Conservation (phyloP, 2,888 invertebrate species). For the Sepiola atlantica region DNA sequence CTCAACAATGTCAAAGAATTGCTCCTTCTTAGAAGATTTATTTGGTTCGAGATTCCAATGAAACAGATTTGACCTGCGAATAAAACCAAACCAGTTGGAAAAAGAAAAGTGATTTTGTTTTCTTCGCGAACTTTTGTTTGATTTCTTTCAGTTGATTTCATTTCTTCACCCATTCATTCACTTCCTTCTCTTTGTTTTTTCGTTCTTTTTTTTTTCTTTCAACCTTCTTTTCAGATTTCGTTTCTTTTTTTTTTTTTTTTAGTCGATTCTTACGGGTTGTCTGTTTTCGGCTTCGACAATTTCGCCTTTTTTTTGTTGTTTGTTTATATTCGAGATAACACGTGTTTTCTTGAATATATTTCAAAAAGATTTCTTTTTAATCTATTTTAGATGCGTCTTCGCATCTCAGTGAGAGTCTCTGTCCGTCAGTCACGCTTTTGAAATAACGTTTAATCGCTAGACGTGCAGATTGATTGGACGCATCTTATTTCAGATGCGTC, state of each 20-base stretch:
- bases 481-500: too few species aligned
- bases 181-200: neutral
- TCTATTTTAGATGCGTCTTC: neutral
- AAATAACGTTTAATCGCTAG: too few species aligned
- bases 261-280: too few species aligned
- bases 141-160: neutral
- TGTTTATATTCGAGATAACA: neutral
- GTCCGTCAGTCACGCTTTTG: too few species aligned
- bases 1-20: slow-evolving; percentile 1
- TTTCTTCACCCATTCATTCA: neutral
- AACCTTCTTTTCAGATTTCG: neutral
- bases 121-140: neutral
- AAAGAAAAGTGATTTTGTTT: neutral
- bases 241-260: neutral
- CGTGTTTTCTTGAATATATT: neutral
- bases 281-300: neutral
- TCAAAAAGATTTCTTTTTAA: neutral
- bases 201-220: neutral
- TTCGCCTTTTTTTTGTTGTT: neutral
- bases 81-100: neutral
- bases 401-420: too few species aligned
- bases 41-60: neutral
- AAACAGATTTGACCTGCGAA: slow-evolving; percentile 22
- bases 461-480: too few species aligned
- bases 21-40: slow-evolving; percentile 32